Percentiles rank a stretch among this genome's conserved stretches.
Conservation (phyloP, 2,888 invertebrate species). For the Agriopis marginaria region DNA sequence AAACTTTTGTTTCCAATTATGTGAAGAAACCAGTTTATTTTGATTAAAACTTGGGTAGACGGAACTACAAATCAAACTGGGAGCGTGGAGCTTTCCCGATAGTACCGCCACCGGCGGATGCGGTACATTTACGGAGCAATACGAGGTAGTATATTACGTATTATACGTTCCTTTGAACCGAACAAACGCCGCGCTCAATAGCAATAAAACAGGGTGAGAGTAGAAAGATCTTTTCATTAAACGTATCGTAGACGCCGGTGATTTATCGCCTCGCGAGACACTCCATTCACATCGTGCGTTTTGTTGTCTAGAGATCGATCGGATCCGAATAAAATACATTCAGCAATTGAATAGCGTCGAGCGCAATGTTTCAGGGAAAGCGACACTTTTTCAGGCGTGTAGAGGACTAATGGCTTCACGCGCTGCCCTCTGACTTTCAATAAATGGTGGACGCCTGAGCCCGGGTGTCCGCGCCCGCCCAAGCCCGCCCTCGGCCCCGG, state of each 20-base stretch:
- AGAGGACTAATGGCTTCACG: conserved; percentile 80
- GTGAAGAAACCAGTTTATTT: conserved; percentile 44
- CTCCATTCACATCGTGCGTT: conserved; percentile 79
- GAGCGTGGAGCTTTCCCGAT: conserved; percentile 35
- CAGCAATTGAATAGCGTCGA: conserved; percentile 79
- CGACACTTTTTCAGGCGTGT: conserved; percentile 81
- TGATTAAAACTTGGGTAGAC: conserved; percentile 53
- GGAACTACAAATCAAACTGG: conserved; percentile 57
- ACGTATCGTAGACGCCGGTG: conserved; percentile 77
- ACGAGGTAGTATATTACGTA: conserved; percentile 37
- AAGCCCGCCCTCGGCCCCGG: conserved; percentile 39
- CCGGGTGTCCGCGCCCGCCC: conserved; percentile 42
- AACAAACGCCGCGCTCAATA: conserved; percentile 59
- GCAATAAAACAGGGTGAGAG: conserved; percentile 72
- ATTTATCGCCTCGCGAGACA: conserved; percentile 82
- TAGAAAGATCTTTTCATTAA: conserved; percentile 81
- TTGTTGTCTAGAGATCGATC: conserved; percentile 83
- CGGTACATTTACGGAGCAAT: conserved; percentile 50
- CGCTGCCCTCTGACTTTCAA: conserved; percentile 79
- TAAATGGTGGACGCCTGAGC: conserved; percentile 69
- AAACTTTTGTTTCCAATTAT: conserved; percentile 48
- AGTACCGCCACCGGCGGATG: conserved; percentile 42
- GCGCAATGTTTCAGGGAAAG: conserved; percentile 79
- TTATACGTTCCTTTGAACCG: conserved; percentile 51
- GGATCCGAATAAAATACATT: conserved; percentile 82